These are phyloP conservation scores for Trichonephila clavata DNA, from an alignment of 1,140 invertebrate species.

Conservation along the genomic window DNA sequence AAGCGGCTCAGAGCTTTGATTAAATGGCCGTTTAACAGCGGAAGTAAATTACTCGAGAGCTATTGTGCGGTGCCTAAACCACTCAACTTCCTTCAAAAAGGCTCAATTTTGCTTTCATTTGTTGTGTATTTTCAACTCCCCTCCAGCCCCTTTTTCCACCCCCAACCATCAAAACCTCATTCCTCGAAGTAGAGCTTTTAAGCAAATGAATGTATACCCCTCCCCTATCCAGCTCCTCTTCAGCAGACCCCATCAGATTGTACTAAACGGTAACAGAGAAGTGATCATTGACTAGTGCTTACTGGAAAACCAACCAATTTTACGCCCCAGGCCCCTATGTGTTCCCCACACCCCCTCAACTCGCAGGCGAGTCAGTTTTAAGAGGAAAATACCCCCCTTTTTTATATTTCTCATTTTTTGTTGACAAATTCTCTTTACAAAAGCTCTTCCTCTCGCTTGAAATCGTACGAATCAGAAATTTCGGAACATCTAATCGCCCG, in stretches of 20 bases:
- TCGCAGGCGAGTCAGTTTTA: slow-evolving; percentile 59
- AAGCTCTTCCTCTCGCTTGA: slow-evolving; percentile 55
- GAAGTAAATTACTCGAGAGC: slow-evolving; percentile 57
- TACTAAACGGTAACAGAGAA: slow-evolving; percentile 70
- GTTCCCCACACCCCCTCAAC: not conserved
- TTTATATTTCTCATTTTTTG: slow-evolving; percentile 37
- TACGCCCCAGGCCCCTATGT: slow-evolving; percentile 43
- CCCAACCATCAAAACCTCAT: slow-evolving; percentile 60
- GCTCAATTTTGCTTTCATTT: slow-evolving; percentile 58
- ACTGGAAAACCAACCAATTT: slow-evolving; percentile 75
- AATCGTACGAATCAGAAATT: slow-evolving; percentile 68
- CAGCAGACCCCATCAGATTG: slow-evolving; percentile 7
- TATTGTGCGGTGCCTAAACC: slow-evolving; percentile 41
- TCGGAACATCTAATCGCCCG: slow-evolving; percentile 52
- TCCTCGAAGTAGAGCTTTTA: slow-evolving; percentile 58
- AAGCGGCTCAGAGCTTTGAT: slow-evolving; percentile 9
- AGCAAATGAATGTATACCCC: slow-evolving; percentile 69
- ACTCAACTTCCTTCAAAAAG: slow-evolving; percentile 57
- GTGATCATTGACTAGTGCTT: slow-evolving; percentile 63
- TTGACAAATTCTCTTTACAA: slow-evolving; percentile 64
- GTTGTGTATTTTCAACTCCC: slow-evolving; percentile 59
- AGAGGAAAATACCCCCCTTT: slow-evolving; percentile 45
- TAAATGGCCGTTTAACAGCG: slow-evolving; percentile 18
- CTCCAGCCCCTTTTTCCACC: not conserved
- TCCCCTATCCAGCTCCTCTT: not conserved